Base-by-base conservation (phyloP, 1,140 invertebrate genomes). In the Polypedilum pembai region DNA sequence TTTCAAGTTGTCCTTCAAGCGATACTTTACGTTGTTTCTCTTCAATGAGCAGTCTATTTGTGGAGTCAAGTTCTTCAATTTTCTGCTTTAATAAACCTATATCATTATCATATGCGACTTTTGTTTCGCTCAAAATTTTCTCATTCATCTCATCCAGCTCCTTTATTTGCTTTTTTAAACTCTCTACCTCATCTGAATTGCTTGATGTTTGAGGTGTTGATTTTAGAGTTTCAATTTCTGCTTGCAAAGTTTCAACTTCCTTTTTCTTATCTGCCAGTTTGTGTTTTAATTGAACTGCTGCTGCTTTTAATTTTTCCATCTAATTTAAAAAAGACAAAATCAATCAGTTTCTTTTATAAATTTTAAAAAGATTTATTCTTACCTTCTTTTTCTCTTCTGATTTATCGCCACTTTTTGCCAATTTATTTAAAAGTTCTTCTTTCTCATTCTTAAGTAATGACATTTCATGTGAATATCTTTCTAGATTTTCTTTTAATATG, bases 1-100 rank as follows among this genome's bases (percentile, higher is more conserved):
- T 88, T 80, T 92, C 90, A 66, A 91, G 88, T 76, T 89, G 89
- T 8, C 89, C 84, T 77, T 91, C 88, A 73, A 69, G 65, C 20
- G 65, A 69, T 20, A 69, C 65, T 69, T 69, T 69, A 4, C 65
- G 65, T 75, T 78, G 79, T 75, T 85, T 76, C 74, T 85, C 81
- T 45, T 79, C 76, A 78, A 85, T 83, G 75, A 85, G 79, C 66
- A 78, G 80, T 24, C 79, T 77, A 76, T 80, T 78, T 7, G 81
- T 40, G 0, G 80, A 80, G 63, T 81, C 80, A 8, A 81, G 75
- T 0, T 78, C 77, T 0, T 20, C 74, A 2, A 78, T 79, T 18
- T 78, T 79, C 73, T 77, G 45, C 73, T 80, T 77, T 41, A 81
- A 81, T 65, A 73, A 77, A 0, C 73, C 74, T 73, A 80, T 80